phyloP scores from a whole-genome alignment of 2,888 invertebrate genomes.

The Noctuana brunneofusca region DNA sequence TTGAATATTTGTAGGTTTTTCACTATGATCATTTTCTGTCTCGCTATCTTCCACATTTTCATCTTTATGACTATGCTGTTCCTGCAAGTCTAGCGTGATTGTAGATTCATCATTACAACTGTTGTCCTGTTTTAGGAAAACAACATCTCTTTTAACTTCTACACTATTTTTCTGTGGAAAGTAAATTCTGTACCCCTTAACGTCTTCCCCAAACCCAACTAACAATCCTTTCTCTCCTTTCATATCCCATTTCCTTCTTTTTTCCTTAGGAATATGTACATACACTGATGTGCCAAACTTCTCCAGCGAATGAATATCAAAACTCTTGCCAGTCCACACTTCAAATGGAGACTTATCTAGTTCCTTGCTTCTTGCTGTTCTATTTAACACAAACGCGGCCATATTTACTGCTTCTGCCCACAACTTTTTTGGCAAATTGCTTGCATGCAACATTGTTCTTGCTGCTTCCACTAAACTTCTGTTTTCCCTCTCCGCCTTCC shows the following conservation, averaged over 20 bases:
- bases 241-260: conserved; percentile 28
- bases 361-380: conserved; percentile 37
- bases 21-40: neutral
- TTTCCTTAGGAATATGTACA: conserved; percentile 18
- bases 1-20: neutral
- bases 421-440: conserved; percentile 17
- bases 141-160: conserved; percentile 34
- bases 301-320: conserved; percentile 9
- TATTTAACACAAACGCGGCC: conserved; percentile 36
- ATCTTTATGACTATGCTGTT: neutral
- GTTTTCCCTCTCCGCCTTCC: conserved; percentile 25
- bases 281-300: conserved; percentile 16
- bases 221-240: conserved; percentile 31
- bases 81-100: neutral
- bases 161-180: conserved; percentile 30
- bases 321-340: conserved; percentile 33
- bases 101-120: neutral
- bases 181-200: conserved; percentile 35
- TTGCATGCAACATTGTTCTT: conserved; percentile 12
- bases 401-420: conserved; percentile 23
- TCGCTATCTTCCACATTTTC: neutral
- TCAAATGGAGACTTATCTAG: conserved; percentile 36
- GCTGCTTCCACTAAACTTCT: conserved; percentile 11
- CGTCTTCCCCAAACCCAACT: conserved; percentile 30
- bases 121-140: conserved; percentile 15